Evolutionary conservation across 2,113 vertebrate genomes (phyloP).

Genomic region (cat (Felis catus)): F.catus_Fca126_mat1.0 CM031414.1:80860001-80860500

Average conservation of each 20-base stretch:
- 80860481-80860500: constrained; percentile 69
- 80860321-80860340: constrained; percentile 65
- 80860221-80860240: not conserved
- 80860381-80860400: constrained; percentile 68
- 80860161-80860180: not conserved
- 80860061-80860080: constrained; percentile 81
- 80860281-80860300: not conserved
- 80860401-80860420: constrained; percentile 71
- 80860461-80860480: constrained; percentile 66
- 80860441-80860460: constrained; percentile 66
- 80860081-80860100: constrained; percentile 83
- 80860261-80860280: constrained; percentile 1
- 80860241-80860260: not conserved
- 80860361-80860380: constrained; percentile 76
- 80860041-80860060: constrained; percentile 47
- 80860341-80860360: constrained; percentile 57
- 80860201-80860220: constrained; percentile 33
- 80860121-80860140: constrained; percentile 40
- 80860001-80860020: constrained; percentile 80
- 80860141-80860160: not conserved
- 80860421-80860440: constrained; percentile 76
- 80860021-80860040: constrained; percentile 85
- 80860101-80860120: constrained; percentile 79
- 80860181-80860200: constrained; percentile 38
- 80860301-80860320: not conserved